These are phyloP conservation scores for Eupithecia pulchellata DNA, from an alignment of 2,888 invertebrate species.

Conservation along the genomic window DNA sequence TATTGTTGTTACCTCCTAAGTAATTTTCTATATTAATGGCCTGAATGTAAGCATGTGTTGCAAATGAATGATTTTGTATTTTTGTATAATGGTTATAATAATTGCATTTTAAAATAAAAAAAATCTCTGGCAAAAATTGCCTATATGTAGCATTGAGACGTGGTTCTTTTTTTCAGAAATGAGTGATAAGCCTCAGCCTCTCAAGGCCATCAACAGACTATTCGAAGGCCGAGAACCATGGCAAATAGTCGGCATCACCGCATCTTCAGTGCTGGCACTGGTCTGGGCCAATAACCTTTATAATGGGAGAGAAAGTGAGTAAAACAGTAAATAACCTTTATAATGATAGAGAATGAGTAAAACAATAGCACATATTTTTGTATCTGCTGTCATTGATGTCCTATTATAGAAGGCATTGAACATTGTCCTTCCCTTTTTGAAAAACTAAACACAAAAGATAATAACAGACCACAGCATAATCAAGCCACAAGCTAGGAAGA, in stretches of 20 bases:
- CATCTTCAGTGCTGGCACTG: constrained; percentile 88
- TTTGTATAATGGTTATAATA: too few species aligned
- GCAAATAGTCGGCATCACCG: constrained; percentile 92
- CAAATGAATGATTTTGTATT: too few species aligned
- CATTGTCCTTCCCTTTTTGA: neutral
- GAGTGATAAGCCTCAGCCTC: constrained; percentile 76
- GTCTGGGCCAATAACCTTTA: constrained; percentile 91
- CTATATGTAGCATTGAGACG: too few species aligned
- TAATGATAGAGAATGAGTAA: constrained; percentile 88
- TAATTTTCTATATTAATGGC: too few species aligned
- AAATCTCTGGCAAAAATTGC: too few species aligned
- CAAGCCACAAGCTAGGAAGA: too few species aligned
- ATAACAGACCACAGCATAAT: too few species aligned
- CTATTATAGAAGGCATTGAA: neutral
- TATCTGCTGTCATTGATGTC: too few species aligned
- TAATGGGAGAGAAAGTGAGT: constrained; percentile 89
- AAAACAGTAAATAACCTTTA: constrained; percentile 88
- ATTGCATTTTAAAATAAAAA: too few species aligned
- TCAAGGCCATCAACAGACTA: constrained; percentile 84
- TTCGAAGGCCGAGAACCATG: constrained; percentile 91
- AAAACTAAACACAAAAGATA: neutral
- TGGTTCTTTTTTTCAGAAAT: constrained; percentile 57
- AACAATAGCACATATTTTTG: neutral
- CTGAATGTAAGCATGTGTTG: too few species aligned
- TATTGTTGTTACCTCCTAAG: too few species aligned